These are phyloP conservation scores for Caradrina clavipalpis DNA, from an alignment of 2,888 invertebrate genomes.

Conservation along the genomic window DNA sequence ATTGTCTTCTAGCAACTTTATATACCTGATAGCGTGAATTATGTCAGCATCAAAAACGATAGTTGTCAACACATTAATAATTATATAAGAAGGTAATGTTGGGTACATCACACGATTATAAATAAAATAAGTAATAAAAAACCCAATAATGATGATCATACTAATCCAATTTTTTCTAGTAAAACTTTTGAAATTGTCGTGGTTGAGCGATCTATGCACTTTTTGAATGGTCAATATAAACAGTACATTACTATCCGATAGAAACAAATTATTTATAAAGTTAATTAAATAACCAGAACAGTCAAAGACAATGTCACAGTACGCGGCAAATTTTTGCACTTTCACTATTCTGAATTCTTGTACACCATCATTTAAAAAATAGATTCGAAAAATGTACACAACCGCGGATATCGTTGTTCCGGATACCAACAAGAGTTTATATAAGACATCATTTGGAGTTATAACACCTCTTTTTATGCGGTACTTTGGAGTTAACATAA, in stretches of 20 bases:
- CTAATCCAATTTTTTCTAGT: conserved; percentile 18
- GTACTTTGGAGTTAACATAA: conserved; percentile 7
- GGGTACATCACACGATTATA: neutral
- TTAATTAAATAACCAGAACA: neutral
- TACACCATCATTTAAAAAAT: neutral
- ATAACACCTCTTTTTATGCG: conserved; percentile 7
- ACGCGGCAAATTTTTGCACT: neutral
- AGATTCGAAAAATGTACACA: neutral
- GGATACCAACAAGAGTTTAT: conserved; percentile 8
- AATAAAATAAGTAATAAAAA: neutral
- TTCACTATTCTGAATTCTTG: neutral
- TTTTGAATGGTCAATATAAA: conserved; percentile 19
- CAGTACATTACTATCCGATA: conserved; percentile 1
- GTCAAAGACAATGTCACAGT: conserved; percentile 3
- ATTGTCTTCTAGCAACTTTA: conserved; percentile 17
- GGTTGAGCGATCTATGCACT: neutral
- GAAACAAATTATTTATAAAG: neutral
- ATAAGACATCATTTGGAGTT: conserved; percentile 4
- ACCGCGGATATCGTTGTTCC: neutral
- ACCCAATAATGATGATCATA: neutral
- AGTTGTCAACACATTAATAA: neutral
- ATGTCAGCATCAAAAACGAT: conserved; percentile 18
- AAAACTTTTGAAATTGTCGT: conserved; percentile 2
- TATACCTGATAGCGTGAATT: conserved; percentile 14
- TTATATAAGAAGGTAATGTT: neutral